Conservation (phyloP, 2,113 vertebrate genomes). For the Zosterops hypoxanthus region DNA sequence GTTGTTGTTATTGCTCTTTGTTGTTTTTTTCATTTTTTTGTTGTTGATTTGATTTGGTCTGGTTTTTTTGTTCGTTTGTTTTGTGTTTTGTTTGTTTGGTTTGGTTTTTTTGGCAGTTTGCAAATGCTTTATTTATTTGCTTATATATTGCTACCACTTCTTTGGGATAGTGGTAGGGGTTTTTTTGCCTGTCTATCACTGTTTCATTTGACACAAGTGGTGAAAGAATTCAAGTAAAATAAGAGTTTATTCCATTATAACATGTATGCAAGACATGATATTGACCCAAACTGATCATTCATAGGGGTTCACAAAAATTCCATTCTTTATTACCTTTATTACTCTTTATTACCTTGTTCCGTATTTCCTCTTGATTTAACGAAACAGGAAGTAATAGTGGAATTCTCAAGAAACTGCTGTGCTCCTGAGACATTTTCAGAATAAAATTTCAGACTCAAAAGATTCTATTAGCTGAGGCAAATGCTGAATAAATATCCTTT, state of each 20-base stretch:
- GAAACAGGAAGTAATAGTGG: not conserved
- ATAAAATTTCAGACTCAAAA: not conserved
- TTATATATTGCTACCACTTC: conserved; percentile 11
- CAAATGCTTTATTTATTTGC: conserved; percentile 70
- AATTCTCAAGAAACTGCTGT: not conserved
- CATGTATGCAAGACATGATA: not conserved
- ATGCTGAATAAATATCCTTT: not conserved
- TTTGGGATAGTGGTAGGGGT: not conserved
- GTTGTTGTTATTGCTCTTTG: no score
- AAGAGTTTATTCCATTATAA: not conserved
- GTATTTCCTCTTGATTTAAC: not conserved
- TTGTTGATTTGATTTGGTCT: no score
- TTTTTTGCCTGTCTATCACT: not conserved
- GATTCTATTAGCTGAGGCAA: not conserved
- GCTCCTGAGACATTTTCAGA: not conserved
- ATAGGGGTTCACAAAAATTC: not conserved
- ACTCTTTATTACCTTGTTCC: not conserved
- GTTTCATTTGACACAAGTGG: not conserved
- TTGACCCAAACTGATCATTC: not conserved
- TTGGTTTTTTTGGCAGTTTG: not conserved
- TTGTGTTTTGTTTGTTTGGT: not conserved
- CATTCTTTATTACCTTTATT: not conserved
- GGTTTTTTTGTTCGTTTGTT: not conserved
- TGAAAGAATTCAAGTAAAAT: not conserved
- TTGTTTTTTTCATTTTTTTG: not conserved